These are phyloP conservation scores for Dysdera silvatica DNA, from an alignment of 1,140 invertebrate species.

Conservation along the genomic window DNA sequence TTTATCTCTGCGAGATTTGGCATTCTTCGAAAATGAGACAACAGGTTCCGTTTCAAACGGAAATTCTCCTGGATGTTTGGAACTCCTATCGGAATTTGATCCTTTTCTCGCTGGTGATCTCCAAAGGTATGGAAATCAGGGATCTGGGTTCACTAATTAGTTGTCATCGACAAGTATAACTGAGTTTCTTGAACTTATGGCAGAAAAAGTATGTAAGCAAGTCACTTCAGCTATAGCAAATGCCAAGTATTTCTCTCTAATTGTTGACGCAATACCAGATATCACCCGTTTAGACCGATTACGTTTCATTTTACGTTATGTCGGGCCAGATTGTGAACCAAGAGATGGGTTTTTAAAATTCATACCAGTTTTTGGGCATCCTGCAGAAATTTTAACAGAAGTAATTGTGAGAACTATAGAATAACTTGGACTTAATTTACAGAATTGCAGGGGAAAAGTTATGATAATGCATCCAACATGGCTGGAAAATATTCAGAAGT, in stretches of 20 bases:
- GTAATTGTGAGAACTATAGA: not conserved
- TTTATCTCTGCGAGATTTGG: constrained; percentile 29
- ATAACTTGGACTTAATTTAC: not conserved
- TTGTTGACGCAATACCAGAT: constrained; percentile 13
- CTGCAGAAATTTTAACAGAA: not conserved
- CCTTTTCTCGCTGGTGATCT: too few relatives aligned
- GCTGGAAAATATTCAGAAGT: not conserved
- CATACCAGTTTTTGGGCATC: not conserved
- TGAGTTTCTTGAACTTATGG: constrained; percentile 12
- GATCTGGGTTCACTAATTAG: constrained; percentile 10
- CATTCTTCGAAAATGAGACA: constrained; percentile 31
- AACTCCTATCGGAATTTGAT: too few relatives aligned
- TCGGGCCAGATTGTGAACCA: not conserved
- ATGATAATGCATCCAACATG: constrained; percentile 2
- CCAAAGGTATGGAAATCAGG: constrained; percentile 17
- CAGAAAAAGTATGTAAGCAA: not conserved
- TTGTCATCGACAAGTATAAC: constrained; percentile 7
- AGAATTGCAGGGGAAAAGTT: not conserved
- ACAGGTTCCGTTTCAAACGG: constrained; percentile 32
- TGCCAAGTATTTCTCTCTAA: constrained; percentile 4
- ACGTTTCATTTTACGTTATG: not conserved
- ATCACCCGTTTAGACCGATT: not conserved
- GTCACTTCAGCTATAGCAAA: constrained; percentile 1
- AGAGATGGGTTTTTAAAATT: constrained; percentile 1
- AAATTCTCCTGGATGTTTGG: constrained; percentile 31